Evolutionary conservation across 1,140 invertebrate genomes (phyloP).

Genomic region (Portunus trituberculatus): DNA sequence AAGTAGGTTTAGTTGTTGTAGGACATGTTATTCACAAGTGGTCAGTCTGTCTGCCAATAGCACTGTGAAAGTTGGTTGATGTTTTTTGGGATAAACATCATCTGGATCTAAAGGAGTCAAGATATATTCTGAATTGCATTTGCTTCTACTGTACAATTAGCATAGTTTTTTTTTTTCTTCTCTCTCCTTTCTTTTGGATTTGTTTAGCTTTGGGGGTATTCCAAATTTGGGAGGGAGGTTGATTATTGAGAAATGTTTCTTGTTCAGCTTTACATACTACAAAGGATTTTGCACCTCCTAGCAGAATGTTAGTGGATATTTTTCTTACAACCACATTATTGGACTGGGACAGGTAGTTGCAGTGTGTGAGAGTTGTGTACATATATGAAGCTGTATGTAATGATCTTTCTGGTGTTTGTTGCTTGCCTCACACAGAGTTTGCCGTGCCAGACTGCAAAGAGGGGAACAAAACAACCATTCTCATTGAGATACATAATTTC

Average conservation of each 20-base stretch:
- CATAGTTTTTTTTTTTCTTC: not conserved
- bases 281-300: conserved; percentile 21
- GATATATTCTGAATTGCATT: not conserved
- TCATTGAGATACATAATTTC: not conserved
- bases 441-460: not conserved
- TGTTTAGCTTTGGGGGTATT: too few species aligned
- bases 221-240: too few species aligned
- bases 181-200: too few species aligned
- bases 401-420: not conserved
- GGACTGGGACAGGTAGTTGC: not conserved
- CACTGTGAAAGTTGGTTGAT: not conserved
- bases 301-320: conserved; percentile 5
- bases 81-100: not conserved
- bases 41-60: not conserved
- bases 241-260: not conserved
- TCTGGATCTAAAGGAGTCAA: not conserved
- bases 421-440: not conserved
- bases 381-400: conserved; percentile 6
- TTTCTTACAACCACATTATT: conserved; percentile 23
- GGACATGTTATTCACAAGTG: not conserved
- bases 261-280: conserved; percentile 7
- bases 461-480: not conserved
- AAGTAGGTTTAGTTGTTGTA: conserved; percentile 3
- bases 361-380: conserved; percentile 11
- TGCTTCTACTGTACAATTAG: not conserved